Evolutionary conservation across 2,113 vertebrate genomes (phyloP), one percentile per base, ranked within the genome.

Genomic region (Etheostoma cragini): DNA sequence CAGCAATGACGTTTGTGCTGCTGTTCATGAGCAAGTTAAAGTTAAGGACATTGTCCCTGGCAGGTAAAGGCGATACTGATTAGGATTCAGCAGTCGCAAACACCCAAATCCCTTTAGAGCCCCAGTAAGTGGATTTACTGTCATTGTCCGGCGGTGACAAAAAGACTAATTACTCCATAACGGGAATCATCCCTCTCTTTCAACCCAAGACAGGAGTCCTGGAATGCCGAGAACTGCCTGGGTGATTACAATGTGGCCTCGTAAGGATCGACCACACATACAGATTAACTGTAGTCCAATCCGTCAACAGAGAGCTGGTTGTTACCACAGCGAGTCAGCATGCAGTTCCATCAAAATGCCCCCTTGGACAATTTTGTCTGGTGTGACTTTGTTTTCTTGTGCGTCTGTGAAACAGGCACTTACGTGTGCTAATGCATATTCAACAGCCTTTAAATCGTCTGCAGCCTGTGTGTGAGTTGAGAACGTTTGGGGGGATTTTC

Each of bases 131-230:
- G 77, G 89, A 89, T 93, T 90, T 86, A 79, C 86, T 92, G 91
- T 93, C 88, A 92, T 92, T 87, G 89, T 93, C 90, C 76, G 47
- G 74, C 54, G 81, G 86, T 91, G 91, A 93, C 90, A 93, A 92
- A 87, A 91, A 93, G 90, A 93, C 93, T 94, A 92, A 94, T 93
- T 90, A 91, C 90, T 86, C 81, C 76, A 88, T 93, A 90, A 94
- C 91, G 82, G 85, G 84, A 86, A 91, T 85, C 87, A 91, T 93
- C 88, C 88, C 80, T 91, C 90, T 93, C 82, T 93, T 92, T 93
- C 87, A 91, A 72, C n/a, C 46, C 56, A 14, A 87, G 77, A 91
- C 83, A 68, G 70, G 79, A 83, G 82, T 80, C 76, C 71, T 67
- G 76, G 60, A 78, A 86, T 5, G 42, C 70, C 57, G 76, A 84